phyloP scores from a whole-genome alignment of 1,140 invertebrate genomes.

The Rhyacophila brunnea region DNA sequence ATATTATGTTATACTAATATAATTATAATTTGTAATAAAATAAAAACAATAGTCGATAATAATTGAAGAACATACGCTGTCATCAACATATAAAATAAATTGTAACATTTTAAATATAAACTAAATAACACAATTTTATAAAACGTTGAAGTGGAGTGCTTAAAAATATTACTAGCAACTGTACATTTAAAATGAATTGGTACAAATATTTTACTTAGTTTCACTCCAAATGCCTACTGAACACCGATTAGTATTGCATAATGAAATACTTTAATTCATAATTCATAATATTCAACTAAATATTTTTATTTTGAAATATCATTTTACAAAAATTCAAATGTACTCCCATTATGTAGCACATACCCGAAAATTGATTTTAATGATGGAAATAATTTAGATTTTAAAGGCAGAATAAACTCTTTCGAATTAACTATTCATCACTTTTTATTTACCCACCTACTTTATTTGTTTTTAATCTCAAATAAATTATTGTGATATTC shows the following conservation, averaged over 20 bases:
- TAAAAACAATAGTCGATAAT: background rate
- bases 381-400: background rate
- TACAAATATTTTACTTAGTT: slow-evolving; percentile 5
- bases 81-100: slow-evolving; percentile 18
- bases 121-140: slow-evolving; percentile 18
- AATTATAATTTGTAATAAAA: background rate
- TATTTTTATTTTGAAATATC: too few relatives aligned
- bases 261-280: slow-evolving; percentile 24
- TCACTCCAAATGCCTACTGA: slow-evolving; percentile 21
- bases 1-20: background rate
- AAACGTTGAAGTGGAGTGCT: slow-evolving; percentile 4
- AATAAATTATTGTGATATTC: too few relatives aligned
- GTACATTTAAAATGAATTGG: slow-evolving; percentile 3
- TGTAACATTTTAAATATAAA: slow-evolving; percentile 8
- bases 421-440: too few relatives aligned
- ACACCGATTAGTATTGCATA: slow-evolving; percentile 32
- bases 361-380: background rate
- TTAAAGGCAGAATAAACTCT: too few relatives aligned
- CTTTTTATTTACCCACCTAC: too few relatives aligned
- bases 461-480: too few relatives aligned
- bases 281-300: too few relatives aligned
- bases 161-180: slow-evolving; percentile 1
- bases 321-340: too few relatives aligned
- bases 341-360: background rate
- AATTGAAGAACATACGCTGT: slow-evolving; percentile 1